Percentiles rank a stretch among this genome's conserved stretches.
Conservation (phyloP, 1,140 invertebrate species). For the Hycleus cichorii region DNA sequence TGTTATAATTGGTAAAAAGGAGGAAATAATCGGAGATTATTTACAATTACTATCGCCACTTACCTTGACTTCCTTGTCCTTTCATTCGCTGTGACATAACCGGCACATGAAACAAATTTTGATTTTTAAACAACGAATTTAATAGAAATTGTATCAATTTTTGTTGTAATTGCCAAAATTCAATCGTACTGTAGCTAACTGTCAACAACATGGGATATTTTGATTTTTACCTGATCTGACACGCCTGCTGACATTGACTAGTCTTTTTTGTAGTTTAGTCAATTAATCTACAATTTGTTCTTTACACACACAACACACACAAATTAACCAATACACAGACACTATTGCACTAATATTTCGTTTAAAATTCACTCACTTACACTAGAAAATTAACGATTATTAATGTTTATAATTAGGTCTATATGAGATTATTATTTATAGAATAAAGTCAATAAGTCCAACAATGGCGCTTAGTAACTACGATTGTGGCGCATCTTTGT, state of each 20-base stretch:
- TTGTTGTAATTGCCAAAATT: background rate
- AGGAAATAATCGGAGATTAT: background rate
- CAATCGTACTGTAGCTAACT: constrained; percentile 6
- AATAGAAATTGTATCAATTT: constrained; percentile 2
- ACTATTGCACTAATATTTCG: constrained; percentile 10
- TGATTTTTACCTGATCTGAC: constrained; percentile 56
- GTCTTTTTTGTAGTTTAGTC: constrained; percentile 35
- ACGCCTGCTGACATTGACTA: constrained; percentile 63
- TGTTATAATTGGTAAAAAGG: background rate
- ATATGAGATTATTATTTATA: constrained; percentile 17
- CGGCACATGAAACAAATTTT: constrained; percentile 46
- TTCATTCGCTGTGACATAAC: constrained; percentile 68
- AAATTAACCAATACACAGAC: background rate
- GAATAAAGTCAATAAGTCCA: constrained; percentile 29
- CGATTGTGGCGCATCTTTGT: constrained; percentile 15
- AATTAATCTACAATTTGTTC: constrained; percentile 2
- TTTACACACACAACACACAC: background rate
- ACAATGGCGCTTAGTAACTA: constrained; percentile 31
- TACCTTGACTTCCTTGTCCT: constrained; percentile 80
- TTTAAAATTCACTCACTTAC: constrained; percentile 2
- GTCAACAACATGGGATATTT: constrained; percentile 32
- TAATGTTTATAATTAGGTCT: constrained; percentile 9
- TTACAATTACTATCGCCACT: constrained; percentile 32
- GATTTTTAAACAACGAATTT: background rate
- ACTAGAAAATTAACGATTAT: constrained; percentile 3